Conservation (phyloP, 2,888 invertebrate species). For the Tanytarsus gracilentus region DNA sequence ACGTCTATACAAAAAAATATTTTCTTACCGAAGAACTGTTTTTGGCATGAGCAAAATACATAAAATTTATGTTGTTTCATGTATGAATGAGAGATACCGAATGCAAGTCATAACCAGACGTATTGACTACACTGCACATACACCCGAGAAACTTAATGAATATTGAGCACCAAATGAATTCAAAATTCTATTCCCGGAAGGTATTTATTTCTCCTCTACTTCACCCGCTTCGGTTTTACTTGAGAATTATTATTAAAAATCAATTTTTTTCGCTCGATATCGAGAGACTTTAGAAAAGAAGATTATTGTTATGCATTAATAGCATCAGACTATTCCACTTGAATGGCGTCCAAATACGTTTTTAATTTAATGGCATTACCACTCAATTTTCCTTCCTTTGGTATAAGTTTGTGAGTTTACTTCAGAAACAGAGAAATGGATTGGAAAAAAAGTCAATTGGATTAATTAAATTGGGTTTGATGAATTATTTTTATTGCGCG, state of each 20-base stretch:
- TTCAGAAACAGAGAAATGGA: too few relatives aligned
- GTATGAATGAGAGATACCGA: neutral
- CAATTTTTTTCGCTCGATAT: too few relatives aligned
- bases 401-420: too few relatives aligned
- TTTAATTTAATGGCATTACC: too few relatives aligned
- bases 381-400: too few relatives aligned
- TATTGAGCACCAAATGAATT: neutral
- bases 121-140: neutral
- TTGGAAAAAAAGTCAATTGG: too few relatives aligned
- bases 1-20: neutral
- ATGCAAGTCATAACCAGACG: neutral
- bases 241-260: neutral
- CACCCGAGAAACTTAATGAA: neutral
- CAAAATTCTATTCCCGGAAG: neutral
- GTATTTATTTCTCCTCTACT: neutral
- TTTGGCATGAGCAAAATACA: conserved; percentile 3
- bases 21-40: neutral
- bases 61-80: neutral
- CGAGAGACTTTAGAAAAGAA: too few relatives aligned
- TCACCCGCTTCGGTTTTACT: neutral
- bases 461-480: too few relatives aligned
- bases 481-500: too few relatives aligned
- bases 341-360: too few relatives aligned
- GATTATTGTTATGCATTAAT: too few relatives aligned
- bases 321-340: too few relatives aligned